Conservation (phyloP, 2,113 vertebrate species). For the Oreochromis aureus region DNA sequence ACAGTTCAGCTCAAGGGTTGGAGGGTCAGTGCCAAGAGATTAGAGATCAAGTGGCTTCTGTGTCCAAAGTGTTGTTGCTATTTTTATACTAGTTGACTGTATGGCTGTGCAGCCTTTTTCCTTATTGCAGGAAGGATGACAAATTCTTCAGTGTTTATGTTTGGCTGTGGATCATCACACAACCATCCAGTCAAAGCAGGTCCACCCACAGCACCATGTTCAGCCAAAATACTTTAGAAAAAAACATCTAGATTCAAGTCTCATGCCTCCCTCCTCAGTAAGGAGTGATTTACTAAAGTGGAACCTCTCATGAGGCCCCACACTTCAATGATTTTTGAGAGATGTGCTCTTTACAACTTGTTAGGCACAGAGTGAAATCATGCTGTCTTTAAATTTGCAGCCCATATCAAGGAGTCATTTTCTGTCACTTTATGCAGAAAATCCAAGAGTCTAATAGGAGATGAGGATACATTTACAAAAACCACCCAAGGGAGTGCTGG, state of each 20-base stretch:
- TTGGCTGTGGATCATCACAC: background rate
- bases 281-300: constrained; percentile 9
- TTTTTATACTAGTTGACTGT: background rate
- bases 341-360: constrained; percentile 16
- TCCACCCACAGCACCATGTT: background rate
- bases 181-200: background rate
- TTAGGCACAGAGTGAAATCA: constrained; percentile 1
- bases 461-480: constrained; percentile 6
- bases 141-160: background rate
- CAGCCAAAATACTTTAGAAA: background rate
- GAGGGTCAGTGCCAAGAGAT: background rate
- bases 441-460: background rate
- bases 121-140: background rate
- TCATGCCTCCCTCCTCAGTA: background rate
- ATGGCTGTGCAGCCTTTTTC: background rate
- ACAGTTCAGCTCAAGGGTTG: background rate
- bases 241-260: background rate
- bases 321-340: background rate
- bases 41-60: constrained; percentile 4
- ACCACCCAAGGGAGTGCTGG: background rate
- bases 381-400: background rate
- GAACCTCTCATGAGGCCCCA: background rate
- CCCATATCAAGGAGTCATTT: constrained; percentile 27
- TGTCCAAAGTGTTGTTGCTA: background rate
- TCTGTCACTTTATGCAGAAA: constrained; percentile 17